Evolutionary conservation across 2,888 invertebrate species (phyloP), one percentile per base, ranked within the genome.

Genomic region (Platycheirus albimanus): DNA sequence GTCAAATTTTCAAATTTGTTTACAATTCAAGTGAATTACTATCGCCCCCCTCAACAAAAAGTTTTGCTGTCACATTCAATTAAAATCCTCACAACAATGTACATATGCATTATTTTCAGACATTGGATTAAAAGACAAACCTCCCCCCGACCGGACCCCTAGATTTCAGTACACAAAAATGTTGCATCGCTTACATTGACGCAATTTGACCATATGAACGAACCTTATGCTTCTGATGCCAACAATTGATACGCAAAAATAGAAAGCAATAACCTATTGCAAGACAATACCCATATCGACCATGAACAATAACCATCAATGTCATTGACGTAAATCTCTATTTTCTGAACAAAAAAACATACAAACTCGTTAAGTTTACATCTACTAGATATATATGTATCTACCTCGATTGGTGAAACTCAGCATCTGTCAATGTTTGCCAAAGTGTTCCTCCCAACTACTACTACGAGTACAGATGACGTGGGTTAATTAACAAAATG

Each of bases 311-410:
- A 58, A 56, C 64, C 76, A 61, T 47, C 58, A 58, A 61, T 76
- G 70, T 61, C 76, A 76, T 66, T 81, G 80, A 81, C 76, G 80
- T 71, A 76, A 66, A 61, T 70, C 52, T 70, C 58, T 51, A 58
- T 76, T 49, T 41, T 71, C 47, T 24, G 1, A 58, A 4, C 24
- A 58, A 41, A 20, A n/a, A 41, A 1, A 19, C 1, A 15, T 17
- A 58, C 28, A 6, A 41, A 13, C 20, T 20, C 7, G 19, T n/a
- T 36, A 52, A 13, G n/a, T 30, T 8, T 17, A 58, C 10, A 28
- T 41, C 47, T 28, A 56, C 24, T 6, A 24, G 24, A 4, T 6
- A n/a, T n/a, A n/a, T n/a, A n/a, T n/a, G n/a, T n/a, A n/a, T n/a
- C n/a, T n/a, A n/a, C n/a, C n/a, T n/a, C n/a, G n/a, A n/a, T 51